Conservation (phyloP, 2,888 invertebrate genomes). For the Drosophila phalerata region DNA sequence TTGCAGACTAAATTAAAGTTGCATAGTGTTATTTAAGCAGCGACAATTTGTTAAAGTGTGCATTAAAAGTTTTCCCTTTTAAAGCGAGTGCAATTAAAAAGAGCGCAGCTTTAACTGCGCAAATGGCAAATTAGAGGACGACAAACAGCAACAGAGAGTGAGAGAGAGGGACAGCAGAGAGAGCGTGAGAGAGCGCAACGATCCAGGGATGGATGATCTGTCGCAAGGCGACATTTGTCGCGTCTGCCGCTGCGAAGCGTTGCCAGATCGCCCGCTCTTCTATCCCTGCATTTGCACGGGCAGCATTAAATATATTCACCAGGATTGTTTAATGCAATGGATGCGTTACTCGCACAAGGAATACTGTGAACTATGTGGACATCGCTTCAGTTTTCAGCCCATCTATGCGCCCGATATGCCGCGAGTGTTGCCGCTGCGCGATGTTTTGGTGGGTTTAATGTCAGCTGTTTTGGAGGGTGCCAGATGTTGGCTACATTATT, state of each 20-base stretch:
- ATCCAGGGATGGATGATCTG: conserved; percentile 83
- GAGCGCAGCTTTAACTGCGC: conserved; percentile 48
- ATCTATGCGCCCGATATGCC: conserved; percentile 99
- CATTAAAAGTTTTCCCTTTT: background rate
- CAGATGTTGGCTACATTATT: conserved; percentile 98
- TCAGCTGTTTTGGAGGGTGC: conserved; percentile 96
- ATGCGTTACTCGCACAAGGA: conserved; percentile 99
- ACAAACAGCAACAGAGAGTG: conserved; percentile 1
- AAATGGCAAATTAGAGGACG: conserved; percentile 52
- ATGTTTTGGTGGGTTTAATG: conserved; percentile 95
- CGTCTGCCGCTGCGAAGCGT: conserved; percentile 98
- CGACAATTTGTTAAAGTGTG: conserved; percentile 17
- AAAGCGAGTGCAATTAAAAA: conserved; percentile 34
- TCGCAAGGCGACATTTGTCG: conserved; percentile 94
- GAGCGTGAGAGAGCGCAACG: background rate
- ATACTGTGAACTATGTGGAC: conserved; percentile 98
- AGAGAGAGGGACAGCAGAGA: background rate
- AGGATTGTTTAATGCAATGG: conserved; percentile 99
- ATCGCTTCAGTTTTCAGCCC: conserved; percentile 98
- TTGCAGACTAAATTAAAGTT: conserved; percentile 36
- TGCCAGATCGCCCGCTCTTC: conserved; percentile 96
- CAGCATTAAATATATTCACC: conserved; percentile 99
- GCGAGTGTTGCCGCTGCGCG: conserved; percentile 96
- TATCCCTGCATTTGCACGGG: conserved; percentile 99
- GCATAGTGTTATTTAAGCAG: conserved; percentile 37